A percentile compares a stretch with the other conserved stretches of the same genome.
phyloP scores from a whole-genome alignment of 2,888 invertebrate species.

The Erebia ligea region DNA sequence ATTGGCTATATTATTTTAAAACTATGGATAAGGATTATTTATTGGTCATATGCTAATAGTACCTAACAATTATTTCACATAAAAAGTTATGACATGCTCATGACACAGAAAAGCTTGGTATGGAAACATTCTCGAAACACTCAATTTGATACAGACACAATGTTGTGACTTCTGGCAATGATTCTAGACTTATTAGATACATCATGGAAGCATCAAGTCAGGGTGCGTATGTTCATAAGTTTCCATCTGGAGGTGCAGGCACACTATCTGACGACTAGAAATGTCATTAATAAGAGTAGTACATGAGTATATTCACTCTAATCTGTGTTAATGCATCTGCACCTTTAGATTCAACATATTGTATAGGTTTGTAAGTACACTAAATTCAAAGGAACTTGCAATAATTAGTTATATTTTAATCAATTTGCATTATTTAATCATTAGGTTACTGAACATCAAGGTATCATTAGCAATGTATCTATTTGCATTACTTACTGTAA shows the following conservation, averaged over 20 bases:
- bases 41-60: not conserved
- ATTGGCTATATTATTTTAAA: not conserved
- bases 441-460: not conserved
- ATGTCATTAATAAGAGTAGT: too few relatives aligned
- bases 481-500: not conserved
- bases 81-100: not conserved
- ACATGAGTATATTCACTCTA: too few relatives aligned
- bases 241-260: too few relatives aligned
- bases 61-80: not conserved
- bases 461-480: constrained; percentile 3
- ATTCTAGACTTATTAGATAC: too few relatives aligned
- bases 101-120: not conserved
- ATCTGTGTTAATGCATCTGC: too few relatives aligned
- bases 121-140: not conserved
- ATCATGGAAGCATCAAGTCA: too few relatives aligned
- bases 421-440: constrained; percentile 9
- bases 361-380: not conserved
- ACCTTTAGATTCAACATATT: too few relatives aligned
- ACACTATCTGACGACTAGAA: too few relatives aligned
- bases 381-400: constrained; percentile 11
- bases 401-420: not conserved
- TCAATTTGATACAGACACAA: not conserved
- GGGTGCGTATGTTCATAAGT: too few relatives aligned
- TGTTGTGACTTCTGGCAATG: too few relatives aligned
- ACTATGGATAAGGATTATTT: not conserved